phyloP scores from a whole-genome alignment of 2,888 invertebrate species.

The Quadroppia sp. region DNA sequence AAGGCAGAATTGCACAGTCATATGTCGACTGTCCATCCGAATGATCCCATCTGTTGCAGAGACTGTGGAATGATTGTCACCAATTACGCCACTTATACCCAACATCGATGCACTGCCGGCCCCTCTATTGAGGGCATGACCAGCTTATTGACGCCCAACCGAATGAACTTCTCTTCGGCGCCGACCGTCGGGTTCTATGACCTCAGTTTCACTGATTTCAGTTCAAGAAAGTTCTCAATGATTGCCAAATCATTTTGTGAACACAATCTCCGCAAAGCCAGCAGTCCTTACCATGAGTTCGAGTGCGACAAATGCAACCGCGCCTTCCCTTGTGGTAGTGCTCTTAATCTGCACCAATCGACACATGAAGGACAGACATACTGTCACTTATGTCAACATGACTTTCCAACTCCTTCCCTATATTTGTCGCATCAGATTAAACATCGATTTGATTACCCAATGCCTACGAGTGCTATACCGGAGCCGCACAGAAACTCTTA shows the following conservation, averaged over 20 bases:
- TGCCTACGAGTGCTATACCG: constrained; percentile 12
- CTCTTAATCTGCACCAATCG: constrained; percentile 51
- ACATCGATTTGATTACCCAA: constrained; percentile 43
- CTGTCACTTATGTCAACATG: constrained; percentile 57
- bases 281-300: constrained; percentile 51
- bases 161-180: constrained; percentile 41
- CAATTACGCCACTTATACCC: constrained; percentile 56
- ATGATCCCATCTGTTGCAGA: constrained; percentile 65
- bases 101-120: constrained; percentile 45
- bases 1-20: constrained; percentile 62
- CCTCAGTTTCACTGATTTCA: constrained; percentile 72
- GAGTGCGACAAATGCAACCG: constrained; percentile 52
- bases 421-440: constrained; percentile 49
- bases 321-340: constrained; percentile 53
- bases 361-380: constrained; percentile 46
- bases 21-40: constrained; percentile 62
- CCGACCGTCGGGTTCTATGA: constrained; percentile 51
- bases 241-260: constrained; percentile 71
- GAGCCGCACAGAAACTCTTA: constrained; percentile 2
- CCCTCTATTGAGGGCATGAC: neutral
- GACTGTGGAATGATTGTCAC: constrained; percentile 70
- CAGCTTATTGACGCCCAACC: constrained; percentile 4
- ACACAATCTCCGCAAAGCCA: constrained; percentile 55
- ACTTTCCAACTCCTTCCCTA: constrained; percentile 59
- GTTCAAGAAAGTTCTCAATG: constrained; percentile 71